A percentile compares a stretch with the other conserved stretches of the same genome.
Conservation (phyloP, 2,888 invertebrate genomes). For the Amiota minor region DNA sequence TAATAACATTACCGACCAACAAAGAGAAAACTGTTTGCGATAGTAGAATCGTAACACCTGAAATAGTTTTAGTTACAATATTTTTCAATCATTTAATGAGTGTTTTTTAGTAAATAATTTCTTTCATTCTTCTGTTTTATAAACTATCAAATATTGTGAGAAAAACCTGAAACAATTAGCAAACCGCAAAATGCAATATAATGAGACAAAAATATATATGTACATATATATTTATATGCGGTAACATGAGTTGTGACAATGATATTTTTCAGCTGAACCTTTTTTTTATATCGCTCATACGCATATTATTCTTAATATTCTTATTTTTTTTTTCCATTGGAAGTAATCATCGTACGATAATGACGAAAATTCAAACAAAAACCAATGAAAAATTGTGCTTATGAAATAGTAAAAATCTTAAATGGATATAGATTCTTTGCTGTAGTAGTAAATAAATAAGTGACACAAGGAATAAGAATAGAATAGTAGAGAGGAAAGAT, state of each 20-base stretch:
- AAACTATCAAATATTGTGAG: too few species aligned
- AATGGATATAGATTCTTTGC: background rate
- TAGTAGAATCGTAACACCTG: conserved; percentile 99
- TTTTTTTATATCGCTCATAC: conserved; percentile 59
- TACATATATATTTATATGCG: too few species aligned
- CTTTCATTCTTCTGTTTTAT: too few species aligned
- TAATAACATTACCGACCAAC: conserved; percentile 99
- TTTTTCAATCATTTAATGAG: too few species aligned
- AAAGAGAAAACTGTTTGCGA: conserved; percentile 99
- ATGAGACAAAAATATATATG: too few species aligned
- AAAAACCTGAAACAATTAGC: too few species aligned
- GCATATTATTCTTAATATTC: conserved; percentile 37
- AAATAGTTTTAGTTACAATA: conserved; percentile 74
- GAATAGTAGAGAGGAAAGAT: too few species aligned
- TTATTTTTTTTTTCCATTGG: background rate
- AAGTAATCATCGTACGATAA: conserved; percentile 15
- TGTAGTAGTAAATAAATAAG: conserved; percentile 29
- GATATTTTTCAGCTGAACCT: conserved; percentile 70
- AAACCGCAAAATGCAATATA: too few species aligned
- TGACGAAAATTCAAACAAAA: conserved; percentile 24
- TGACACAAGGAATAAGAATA: background rate
- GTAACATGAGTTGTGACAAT: conserved; percentile 43
- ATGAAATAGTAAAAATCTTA: background rate
- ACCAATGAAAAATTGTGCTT: conserved; percentile 14
- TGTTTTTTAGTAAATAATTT: too few species aligned